Evolutionary conservation across 2,797 vertebrate genomes (phyloP).

Genomic region (Danio choprae): DNA sequence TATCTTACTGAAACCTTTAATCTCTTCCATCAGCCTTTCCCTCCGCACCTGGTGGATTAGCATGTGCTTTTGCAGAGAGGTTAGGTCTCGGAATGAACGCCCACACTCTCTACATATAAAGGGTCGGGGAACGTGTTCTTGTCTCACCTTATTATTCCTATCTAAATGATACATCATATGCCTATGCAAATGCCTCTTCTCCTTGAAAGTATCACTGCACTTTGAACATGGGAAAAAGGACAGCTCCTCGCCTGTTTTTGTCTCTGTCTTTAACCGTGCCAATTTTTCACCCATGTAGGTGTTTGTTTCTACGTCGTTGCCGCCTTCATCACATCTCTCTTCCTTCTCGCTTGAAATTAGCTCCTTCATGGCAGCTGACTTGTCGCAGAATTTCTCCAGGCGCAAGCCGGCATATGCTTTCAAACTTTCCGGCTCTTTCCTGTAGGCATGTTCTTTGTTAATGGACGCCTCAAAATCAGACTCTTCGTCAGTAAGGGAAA

Average conservation of each 20-base stretch:
- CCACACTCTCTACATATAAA: slow-evolving; percentile 95
- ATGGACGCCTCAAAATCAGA: slow-evolving; percentile 78
- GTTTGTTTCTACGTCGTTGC: slow-evolving; percentile 84
- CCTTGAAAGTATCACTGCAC: slow-evolving; percentile 94
- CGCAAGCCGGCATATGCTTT: slow-evolving; percentile 82
- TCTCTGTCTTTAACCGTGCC: slow-evolving; percentile 83
- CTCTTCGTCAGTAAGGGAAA: slow-evolving; percentile 75
- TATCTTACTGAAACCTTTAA: slow-evolving; percentile 86
- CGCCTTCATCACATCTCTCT: slow-evolving; percentile 82
- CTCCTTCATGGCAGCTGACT: slow-evolving; percentile 81
- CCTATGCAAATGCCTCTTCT: slow-evolving; percentile 92
- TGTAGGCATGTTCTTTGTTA: slow-evolving; percentile 75
- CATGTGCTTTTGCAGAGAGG: slow-evolving; percentile 91
- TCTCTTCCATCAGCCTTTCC: slow-evolving; percentile 89
- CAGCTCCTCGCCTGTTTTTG: slow-evolving; percentile 73
- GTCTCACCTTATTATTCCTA: slow-evolving; percentile 91
- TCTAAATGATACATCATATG: slow-evolving; percentile 99
- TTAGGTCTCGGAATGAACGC: slow-evolving; percentile 91
- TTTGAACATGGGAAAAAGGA: slow-evolving; percentile 91
- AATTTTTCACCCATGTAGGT: slow-evolving; percentile 80
- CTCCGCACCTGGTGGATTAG: slow-evolving; percentile 92
- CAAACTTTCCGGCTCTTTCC: slow-evolving; percentile 80
- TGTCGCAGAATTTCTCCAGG: slow-evolving; percentile 72
- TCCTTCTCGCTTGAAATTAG: slow-evolving; percentile 79
- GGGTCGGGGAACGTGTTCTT: slow-evolving; percentile 86